Evolutionary conservation across 2,888 invertebrate species (phyloP).

Genomic region (Perizoma flavofasciatum): DNA sequence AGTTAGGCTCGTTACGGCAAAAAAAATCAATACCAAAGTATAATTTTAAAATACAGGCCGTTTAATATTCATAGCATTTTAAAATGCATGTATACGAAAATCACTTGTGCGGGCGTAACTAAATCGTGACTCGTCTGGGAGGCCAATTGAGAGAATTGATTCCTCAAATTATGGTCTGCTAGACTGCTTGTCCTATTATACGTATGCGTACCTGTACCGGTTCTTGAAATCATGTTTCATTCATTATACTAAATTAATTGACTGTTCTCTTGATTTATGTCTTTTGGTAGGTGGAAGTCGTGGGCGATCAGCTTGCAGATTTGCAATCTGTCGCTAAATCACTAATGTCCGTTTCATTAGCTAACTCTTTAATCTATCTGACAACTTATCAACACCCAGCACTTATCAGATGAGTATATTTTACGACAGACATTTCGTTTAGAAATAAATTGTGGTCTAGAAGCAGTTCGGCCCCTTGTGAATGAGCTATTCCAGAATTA

Average conservation of each 20-base stretch:
- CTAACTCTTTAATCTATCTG: not conserved
- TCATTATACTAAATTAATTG: not conserved
- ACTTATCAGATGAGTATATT: too few species aligned
- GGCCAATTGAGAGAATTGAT: constrained; percentile 2
- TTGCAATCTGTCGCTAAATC: not conserved
- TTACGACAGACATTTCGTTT: too few species aligned
- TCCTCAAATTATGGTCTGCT: constrained; percentile 1
- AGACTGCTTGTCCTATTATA: not conserved
- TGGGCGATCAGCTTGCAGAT: not conserved
- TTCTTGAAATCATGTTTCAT: not conserved
- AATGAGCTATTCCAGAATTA: too few species aligned
- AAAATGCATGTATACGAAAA: constrained; percentile 8
- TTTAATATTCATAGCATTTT: constrained; percentile 16
- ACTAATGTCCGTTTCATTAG: not conserved
- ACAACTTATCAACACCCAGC: not conserved
- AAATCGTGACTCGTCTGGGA: constrained; percentile 24
- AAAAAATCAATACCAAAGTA: constrained; percentile 18
- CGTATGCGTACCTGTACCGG: not conserved
- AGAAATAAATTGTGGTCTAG: too few species aligned
- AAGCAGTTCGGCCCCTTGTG: too few species aligned
- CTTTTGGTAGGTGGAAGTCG: constrained; percentile 1
- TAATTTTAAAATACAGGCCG: constrained; percentile 3
- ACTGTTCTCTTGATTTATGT: constrained; percentile 1
- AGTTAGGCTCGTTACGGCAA: constrained; percentile 17
- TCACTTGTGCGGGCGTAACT: constrained; percentile 12